These are phyloP conservation scores for Drosophila neotestacea DNA, from an alignment of 2,888 invertebrate species.

Conservation along the genomic window DNA sequence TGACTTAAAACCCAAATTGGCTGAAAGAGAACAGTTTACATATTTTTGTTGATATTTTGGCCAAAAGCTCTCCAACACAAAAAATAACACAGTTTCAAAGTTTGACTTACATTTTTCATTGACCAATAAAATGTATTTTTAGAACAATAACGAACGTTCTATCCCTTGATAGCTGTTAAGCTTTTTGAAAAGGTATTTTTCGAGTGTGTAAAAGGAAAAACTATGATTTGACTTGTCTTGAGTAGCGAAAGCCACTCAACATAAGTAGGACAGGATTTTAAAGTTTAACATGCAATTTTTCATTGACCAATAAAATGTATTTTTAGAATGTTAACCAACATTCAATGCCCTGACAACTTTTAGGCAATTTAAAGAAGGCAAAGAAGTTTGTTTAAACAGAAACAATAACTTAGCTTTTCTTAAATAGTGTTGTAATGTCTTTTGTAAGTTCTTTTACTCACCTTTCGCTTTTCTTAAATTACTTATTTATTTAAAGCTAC, in stretches of 20 bases:
- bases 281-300: conserved; percentile 2
- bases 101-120: conserved; percentile 7
- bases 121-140: conserved; percentile 14
- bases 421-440: too few relatives aligned
- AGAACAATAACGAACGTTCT: not conserved
- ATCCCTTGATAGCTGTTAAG: not conserved
- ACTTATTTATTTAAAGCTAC: too few relatives aligned
- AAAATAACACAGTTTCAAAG: not conserved
- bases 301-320: conserved; percentile 10
- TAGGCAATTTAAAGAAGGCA: not conserved
- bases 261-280: not conserved
- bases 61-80: not conserved
- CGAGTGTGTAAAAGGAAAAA: too few relatives aligned
- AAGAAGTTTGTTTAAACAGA: too few relatives aligned
- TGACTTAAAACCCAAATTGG: conserved; percentile 9
- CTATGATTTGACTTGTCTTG: too few relatives aligned
- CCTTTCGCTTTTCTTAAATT: too few relatives aligned
- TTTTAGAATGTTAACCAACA: conserved; percentile 1
- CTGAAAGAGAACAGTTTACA: conserved; percentile 1
- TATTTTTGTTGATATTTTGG: not conserved
- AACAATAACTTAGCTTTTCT: too few relatives aligned
- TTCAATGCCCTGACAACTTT: not conserved
- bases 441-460: too few relatives aligned
- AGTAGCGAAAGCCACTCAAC: not conserved
- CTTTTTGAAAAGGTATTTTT: too few relatives aligned